phyloP scores from a whole-genome alignment of 2,797 vertebrate species.

The Tamandua tetradactyla region DNA sequence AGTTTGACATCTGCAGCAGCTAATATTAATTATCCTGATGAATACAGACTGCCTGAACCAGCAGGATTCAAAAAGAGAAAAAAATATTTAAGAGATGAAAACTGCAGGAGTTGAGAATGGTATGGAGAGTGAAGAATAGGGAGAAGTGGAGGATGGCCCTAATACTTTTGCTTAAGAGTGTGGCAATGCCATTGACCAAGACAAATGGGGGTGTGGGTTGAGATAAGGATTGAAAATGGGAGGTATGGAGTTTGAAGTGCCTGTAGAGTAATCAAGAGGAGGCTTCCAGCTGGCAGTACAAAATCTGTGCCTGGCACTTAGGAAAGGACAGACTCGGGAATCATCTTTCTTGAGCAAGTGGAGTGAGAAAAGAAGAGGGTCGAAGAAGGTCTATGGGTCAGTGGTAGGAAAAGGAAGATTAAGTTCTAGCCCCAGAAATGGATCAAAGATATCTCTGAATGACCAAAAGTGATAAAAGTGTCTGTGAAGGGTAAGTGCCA shows the following conservation, averaged over 20 bases:
- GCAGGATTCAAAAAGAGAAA: background rate
- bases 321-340: background rate
- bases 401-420: background rate
- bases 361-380: background rate
- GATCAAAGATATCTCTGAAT: background rate
- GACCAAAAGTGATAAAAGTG: background rate
- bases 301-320: background rate
- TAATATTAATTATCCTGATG: background rate
- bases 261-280: background rate
- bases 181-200: background rate
- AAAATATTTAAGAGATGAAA: background rate
- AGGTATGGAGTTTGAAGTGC: background rate
- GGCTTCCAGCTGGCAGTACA: background rate
- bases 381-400: background rate
- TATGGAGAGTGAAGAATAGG: background rate
- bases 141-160: background rate
- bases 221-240: background rate
- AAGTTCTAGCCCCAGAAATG: background rate
- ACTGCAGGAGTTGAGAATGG: background rate
- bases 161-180: background rate
- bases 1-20: background rate
- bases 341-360: background rate
- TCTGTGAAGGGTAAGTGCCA: background rate
- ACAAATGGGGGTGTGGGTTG: background rate
- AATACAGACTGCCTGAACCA: background rate